Evolutionary conservation across 2,888 invertebrate genomes (phyloP).

Genomic region (Caenorhabditis sp.): DNA sequence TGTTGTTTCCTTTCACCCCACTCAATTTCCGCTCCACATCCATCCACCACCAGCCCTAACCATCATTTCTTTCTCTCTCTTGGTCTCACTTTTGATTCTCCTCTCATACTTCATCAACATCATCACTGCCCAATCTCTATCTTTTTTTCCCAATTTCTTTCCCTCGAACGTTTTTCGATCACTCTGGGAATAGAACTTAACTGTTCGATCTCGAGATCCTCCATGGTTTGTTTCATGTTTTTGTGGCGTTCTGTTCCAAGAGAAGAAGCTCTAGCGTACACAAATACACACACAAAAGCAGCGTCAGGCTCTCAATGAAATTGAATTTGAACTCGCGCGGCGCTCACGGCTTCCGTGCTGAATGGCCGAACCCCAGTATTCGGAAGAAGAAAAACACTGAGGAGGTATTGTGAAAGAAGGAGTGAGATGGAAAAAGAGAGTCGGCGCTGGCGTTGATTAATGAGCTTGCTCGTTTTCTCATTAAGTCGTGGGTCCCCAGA

Average conservation of each 20-base stretch:
- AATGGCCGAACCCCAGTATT: slow-evolving; percentile 43
- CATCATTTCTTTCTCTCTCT: slow-evolving; percentile 45
- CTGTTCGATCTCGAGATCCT: slow-evolving; percentile 3
- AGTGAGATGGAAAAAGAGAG: not conserved
- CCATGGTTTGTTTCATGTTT: slow-evolving; percentile 1
- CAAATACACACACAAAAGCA: slow-evolving; percentile 27
- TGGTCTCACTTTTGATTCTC: slow-evolving; percentile 15
- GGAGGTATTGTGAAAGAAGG: slow-evolving; percentile 4
- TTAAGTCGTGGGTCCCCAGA: slow-evolving; percentile 30
- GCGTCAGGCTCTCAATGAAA: slow-evolving; percentile 57
- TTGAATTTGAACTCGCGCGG: slow-evolving; percentile 53
- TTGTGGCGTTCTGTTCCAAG: slow-evolving; percentile 34
- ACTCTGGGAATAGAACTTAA: not conserved
- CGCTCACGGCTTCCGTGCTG: slow-evolving; percentile 27
- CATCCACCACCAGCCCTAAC: slow-evolving; percentile 36
- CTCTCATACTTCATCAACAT: slow-evolving; percentile 11
- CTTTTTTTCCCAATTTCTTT: slow-evolving; percentile 4
- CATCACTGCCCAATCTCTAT: slow-evolving; percentile 27
- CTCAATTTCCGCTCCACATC: slow-evolving; percentile 53
- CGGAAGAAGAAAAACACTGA: slow-evolving; percentile 13
- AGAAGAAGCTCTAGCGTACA: slow-evolving; percentile 13
- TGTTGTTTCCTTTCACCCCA: slow-evolving; percentile 36
- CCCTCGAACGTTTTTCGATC: too few relatives aligned
- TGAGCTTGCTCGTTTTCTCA: slow-evolving; percentile 60
- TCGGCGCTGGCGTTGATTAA: slow-evolving; percentile 47